Base-by-base conservation (phyloP, 2,888 invertebrate genomes). In the Cactoblastis cactorum region DNA sequence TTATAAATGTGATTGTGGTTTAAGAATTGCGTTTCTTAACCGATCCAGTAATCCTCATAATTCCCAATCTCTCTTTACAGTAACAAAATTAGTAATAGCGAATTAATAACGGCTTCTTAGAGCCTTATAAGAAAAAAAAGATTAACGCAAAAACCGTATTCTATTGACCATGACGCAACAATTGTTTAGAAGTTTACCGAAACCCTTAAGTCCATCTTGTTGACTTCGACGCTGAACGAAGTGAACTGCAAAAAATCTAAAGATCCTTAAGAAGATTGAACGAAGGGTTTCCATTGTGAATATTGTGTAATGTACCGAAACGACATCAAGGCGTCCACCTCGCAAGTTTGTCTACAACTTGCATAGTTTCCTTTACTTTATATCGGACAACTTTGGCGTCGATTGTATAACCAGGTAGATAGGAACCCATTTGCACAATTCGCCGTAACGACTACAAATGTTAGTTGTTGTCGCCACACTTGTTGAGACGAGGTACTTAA, bases 341-440 rank as follows among this genome's bases (percentile, higher is more conserved):
- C 58, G 65, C 68, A 83, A 74, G 80, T 80, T 71, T 67, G 53
- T 60, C 55, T 52, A 45, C 51, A 18, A 56, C 52, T 59, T 50
- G 56, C 54, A 53, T 61, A 48, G 53, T 39, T 52, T 18, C 47
- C 52, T 49, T 58, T 57, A 56, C 52, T 50, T 58, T 59, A 59
- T 57, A 49, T 46, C 34, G 32, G 38, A 47, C 60, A 67, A 65
- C 67, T 68, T 62, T 62, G 67, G 60, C 59, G 53, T 51, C 17
- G 55, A 28, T 53, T 70, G 74, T 81, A 76, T 65, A 56, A 52
- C 32, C 88, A 86, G 88, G 87, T 86, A 86, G 88, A 87, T 86
- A 87, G 76, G 81, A 81, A 83, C 88, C 88, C 80, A 87, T 86
- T 88, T 89, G 88, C 89, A 86, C 88, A 89, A 88, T 85, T 83